Base-by-base conservation (phyloP, 2,113 vertebrate species). In the Callionymus lyra region DNA sequence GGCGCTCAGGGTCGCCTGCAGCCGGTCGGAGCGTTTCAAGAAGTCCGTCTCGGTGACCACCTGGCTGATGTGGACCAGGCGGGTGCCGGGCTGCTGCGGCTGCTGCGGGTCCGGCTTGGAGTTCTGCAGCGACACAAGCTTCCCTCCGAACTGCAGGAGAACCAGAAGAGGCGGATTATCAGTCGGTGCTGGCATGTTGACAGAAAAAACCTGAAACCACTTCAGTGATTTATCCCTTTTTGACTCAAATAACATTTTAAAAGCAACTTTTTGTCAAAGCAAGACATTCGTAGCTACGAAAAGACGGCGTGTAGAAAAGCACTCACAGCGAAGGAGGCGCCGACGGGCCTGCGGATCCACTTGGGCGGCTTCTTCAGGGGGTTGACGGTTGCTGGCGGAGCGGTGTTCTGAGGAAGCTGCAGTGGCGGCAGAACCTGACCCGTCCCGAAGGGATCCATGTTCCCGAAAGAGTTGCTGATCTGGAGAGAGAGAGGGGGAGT, bases 321-420 rank as follows among this genome's bases (percentile, higher is more conserved):
- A 82, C 89, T 80, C 77, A 98, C 95, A 6, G 92, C 91, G 43
- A 97, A 98, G 0, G 94, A 91, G 0, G 95, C 95, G 16, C 92
- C 93, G 0, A 95, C 86, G 0, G 95, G 95, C 17, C 92, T 76
- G 21, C 88, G 85, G 59, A 97, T 85, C 95, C 95, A 98, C 46
- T 89, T 96, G 4, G 95, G 95, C 0, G 95, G 94, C 50, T 98
- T 98, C 80, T 91, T 98, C 15, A 97, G 72, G 6, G 93, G 94
- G 16, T 85, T 69, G 48, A 91, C 31, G 0, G 72, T 59, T 1
- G 68, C 79, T 31, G 87, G 79, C 12, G 85, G 52, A 5, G 74
- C 10, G 0, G 79, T 2, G 31, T 84, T 68, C 66, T 92, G 92
- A 12, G 92, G 91, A 37, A 96, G 80, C 75, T 94, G 92, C 53